Evolutionary conservation across 2,888 invertebrate species (phyloP), one percentile per base, ranked within the genome.

Genomic region (Drosophila barbarae): DNA sequence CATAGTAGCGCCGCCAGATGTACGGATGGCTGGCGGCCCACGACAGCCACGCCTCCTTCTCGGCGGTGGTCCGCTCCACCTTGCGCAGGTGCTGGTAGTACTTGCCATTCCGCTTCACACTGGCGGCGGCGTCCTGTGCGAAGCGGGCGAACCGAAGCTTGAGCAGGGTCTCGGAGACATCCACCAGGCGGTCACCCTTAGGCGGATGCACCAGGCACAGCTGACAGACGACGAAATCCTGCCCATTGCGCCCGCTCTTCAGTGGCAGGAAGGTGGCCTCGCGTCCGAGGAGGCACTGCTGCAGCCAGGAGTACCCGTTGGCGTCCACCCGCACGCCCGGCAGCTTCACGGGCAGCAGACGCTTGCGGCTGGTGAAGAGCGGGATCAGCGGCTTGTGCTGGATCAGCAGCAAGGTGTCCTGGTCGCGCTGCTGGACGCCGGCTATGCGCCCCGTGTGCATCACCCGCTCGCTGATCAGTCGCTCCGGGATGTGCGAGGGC

Each of bases 221-320:
- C 69, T 90, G 89, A 41, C 91, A 91, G 21, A 90, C 87, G 18
- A 91, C 86, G 75, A 82, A 90, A 41, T 90, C 86, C 49, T 86
- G 84, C 1, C 57, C 58, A 7, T 87, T 77, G 39, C 77, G 87
- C 30, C 82, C 71, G 49, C 86, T 84, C 26, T 85, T 85, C 6
- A 91, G 44, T 13, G 91, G 91, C 72, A 90, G 73, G 71, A 91
- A 90, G 70, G 87, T 88, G 28, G 91, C 84, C 49, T 86, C 76
- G 7, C 90, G 88, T 21, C 89, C 90, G 32, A 87, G 81, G 6
- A 90, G 85, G 46, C 91, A 87, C 50, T 89, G 88, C 75, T 91
- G 90, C 53, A 91, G 79, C 91, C 91, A 91, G 1, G 89, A 87
- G 54, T 84, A 87, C 2, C 89, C 89, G 70, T 89, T 89, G 15